Evolutionary conservation across 2,888 invertebrate species (phyloP).

Genomic region (Ceramica pisi): DNA sequence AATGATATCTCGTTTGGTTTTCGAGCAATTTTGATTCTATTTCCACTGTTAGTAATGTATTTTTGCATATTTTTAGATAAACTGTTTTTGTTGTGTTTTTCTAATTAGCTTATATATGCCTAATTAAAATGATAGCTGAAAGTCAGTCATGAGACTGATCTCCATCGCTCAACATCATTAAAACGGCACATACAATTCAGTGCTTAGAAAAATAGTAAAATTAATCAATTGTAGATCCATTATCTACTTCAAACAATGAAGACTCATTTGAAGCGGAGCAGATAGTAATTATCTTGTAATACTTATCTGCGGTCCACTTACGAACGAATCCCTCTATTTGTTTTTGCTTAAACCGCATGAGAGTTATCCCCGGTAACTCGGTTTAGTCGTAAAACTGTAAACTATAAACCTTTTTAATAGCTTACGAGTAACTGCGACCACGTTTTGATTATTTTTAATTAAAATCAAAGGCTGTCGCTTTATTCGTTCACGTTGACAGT

Average conservation of each 20-base stretch:
- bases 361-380: constrained; percentile 18
- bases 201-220: constrained; percentile 37
- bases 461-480: constrained; percentile 14
- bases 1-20: too few relatives aligned
- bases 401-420: constrained; percentile 23
- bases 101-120: background rate
- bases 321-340: constrained; percentile 16
- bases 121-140: background rate
- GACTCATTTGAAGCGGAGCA: constrained; percentile 19
- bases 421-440: constrained; percentile 1
- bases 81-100: too few relatives aligned
- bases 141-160: constrained; percentile 6
- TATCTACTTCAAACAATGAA: constrained; percentile 56
- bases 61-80: too few relatives aligned
- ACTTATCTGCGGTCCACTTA: constrained; percentile 47
- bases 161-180: constrained; percentile 17
- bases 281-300: constrained; percentile 53
- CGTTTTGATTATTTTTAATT: constrained; percentile 20
- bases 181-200: constrained; percentile 9
- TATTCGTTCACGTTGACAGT: background rate
- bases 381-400: constrained; percentile 16
- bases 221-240: constrained; percentile 45
- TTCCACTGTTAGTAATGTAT: too few relatives aligned
- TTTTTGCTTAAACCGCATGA: constrained; percentile 30
- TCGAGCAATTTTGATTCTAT: too few relatives aligned